Evolutionary conservation across 2,797 vertebrate genomes (phyloP), one percentile per base, ranked within the genome.

Genomic region (Aselliscus stoliczkanus): DNA sequence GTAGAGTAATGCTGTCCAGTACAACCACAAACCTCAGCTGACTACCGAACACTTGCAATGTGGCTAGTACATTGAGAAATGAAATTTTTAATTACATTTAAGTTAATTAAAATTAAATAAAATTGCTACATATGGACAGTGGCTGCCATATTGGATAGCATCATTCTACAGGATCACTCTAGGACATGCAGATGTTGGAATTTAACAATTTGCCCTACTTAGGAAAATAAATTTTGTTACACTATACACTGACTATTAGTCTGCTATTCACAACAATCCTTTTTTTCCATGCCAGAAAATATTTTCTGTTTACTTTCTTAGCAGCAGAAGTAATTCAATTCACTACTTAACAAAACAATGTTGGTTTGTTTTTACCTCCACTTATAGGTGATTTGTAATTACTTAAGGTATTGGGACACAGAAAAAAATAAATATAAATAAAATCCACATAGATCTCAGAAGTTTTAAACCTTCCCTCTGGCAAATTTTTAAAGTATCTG

Each of bases 381-480:
- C 44, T 88, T 88, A 29, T 50, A 85, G 39, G 39, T 92, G 65
- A 75, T 87, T 92, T 94, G 42, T 96, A 93, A 47, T 60, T 73
- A 88, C 47, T 83, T 62, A 93, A 67, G 21, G 21, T 80, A 14
- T 21, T n/a, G 23, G 90, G 29, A 18, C 27, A 89, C 39, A 93
- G 31, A 25, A 65, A 85, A 79, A 31, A 62, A 62, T 31, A 77
- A 23, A 73, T 56, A 37, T 34, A 84, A 54, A 91, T 75, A 52
- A 82, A 82, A 84, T 37, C 34, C 17, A 77, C 10, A 50, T 12
- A 73, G 27, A 93, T 90, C 50, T 62, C 65, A 72, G 52, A 84
- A 76, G 54, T 15, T 31, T 92, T 73, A 87, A 90, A 67, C 0
- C 21, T 80, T 92, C 42, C 64, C 21, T 47, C 13, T 73, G 47